phyloP scores from a whole-genome alignment of 2,888 invertebrate genomes.

The Erpobdella octoculata region DNA sequence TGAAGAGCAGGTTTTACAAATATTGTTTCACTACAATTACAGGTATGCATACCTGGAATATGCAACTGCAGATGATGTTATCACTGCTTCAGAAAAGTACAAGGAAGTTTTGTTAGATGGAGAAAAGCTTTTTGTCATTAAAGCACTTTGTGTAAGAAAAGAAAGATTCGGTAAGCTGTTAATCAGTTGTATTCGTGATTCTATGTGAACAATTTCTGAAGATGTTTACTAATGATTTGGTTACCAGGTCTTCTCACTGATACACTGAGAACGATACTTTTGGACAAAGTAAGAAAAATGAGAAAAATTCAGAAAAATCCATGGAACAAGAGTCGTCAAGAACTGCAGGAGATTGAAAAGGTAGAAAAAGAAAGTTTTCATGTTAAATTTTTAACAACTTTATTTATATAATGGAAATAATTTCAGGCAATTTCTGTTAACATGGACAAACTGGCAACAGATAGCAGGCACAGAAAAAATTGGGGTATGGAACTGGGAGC shows the following conservation, averaged over 20 bases:
- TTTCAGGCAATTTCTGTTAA: constrained; percentile 27
- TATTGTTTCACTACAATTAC: neutral
- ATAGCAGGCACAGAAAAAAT: constrained; percentile 28
- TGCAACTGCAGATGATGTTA: constrained; percentile 22
- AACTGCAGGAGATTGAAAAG: constrained; percentile 32
- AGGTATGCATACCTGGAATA: constrained; percentile 33
- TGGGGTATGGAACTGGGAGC: constrained; percentile 31
- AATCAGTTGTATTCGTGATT: neutral
- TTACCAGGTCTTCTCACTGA: constrained; percentile 29
- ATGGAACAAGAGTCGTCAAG: constrained; percentile 31
- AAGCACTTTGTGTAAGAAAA: constrained; percentile 27
- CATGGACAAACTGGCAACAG: constrained; percentile 29
- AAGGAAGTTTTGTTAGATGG: constrained; percentile 28
- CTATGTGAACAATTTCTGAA: neutral
- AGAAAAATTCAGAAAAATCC: constrained; percentile 30
- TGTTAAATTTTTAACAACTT: too few relatives aligned
- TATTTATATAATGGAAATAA: neutral
- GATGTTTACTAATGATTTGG: neutral
- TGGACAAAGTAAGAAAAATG: constrained; percentile 31
- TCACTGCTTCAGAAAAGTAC: constrained; percentile 23
- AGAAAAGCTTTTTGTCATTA: constrained; percentile 32
- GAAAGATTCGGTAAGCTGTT: constrained; percentile 29
- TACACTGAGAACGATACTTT: constrained; percentile 27
- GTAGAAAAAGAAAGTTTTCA: too few relatives aligned
- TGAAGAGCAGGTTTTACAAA: too few relatives aligned